Percentiles rank a stretch among this genome's conserved stretches.
Conservation (phyloP, 2,113 vertebrate genomes). For the Indicator indicator region DNA sequence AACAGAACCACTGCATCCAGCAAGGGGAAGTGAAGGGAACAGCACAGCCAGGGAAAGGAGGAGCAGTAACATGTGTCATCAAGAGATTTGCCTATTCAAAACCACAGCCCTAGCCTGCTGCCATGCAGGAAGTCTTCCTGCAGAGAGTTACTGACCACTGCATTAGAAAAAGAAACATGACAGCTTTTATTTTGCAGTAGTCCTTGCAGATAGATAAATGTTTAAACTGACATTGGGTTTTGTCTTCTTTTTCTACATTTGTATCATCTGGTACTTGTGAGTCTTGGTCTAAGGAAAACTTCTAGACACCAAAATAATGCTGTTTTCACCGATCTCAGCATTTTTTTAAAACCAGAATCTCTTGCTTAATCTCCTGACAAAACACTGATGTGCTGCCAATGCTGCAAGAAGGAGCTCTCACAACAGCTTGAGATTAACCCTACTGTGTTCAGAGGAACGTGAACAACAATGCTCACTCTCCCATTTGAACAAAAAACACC, state of each 20-base stretch:
- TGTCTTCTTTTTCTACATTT: not conserved
- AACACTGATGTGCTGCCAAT: not conserved
- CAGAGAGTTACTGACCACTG: not conserved
- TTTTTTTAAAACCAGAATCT: not conserved
- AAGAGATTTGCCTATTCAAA: not conserved
- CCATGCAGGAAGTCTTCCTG: not conserved
- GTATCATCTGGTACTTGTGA: not conserved
- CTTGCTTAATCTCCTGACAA: constrained; percentile 20
- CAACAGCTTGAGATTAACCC: not conserved
- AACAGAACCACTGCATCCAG: not conserved
- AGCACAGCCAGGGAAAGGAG: not conserved
- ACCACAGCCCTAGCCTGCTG: accelerated
- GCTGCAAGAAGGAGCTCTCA: not conserved
- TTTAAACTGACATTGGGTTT: not conserved
- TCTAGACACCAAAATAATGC: not conserved
- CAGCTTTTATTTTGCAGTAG: not conserved
- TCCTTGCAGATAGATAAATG: not conserved
- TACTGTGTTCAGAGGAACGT: not conserved
- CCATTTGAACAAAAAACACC: not conserved
- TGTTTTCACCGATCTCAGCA: not conserved
- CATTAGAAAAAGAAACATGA: not conserved
- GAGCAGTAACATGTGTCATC: accelerated
- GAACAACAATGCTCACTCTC: not conserved
- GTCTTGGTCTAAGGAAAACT: not conserved
- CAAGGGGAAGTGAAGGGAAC: not conserved